Evolutionary conservation across 2,797 vertebrate genomes (phyloP), one percentile per base, ranked within the genome.

Genomic region (Otolemur crassicaudatus): DNA sequence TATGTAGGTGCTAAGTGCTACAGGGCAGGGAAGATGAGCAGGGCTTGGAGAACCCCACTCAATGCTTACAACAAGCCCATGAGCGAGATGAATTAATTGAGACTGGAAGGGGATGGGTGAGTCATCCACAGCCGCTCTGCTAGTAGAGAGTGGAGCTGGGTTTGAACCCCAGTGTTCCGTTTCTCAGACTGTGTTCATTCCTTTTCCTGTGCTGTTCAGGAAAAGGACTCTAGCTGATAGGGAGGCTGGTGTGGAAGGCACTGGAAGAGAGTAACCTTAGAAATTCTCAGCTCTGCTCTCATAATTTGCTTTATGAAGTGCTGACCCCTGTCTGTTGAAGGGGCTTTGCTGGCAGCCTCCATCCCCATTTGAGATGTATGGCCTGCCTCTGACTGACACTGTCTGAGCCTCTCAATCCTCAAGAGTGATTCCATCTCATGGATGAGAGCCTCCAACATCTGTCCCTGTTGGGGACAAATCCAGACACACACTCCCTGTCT

Each of bases 401-500:
- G 0, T 16, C 75, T 90, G 91, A 92, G 87, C 81, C 73, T 91
- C 84, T 95, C 89, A 63, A 31, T 94, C 93, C 91, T 91, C 61
- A 16, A 31, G 88, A 96, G 76, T 61, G 93, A 86, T 49, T 95
- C 91, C 1, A 0, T 92, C 94, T 94, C 92, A 94, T 37, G 96
- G 82, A 96, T 97, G 96, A 96, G 94, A 89, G 93, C 69, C 87
- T 95, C 25, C 4, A 5, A 97, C 94, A 92, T 96, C 92, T 94
- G 90, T 96, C 93, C 88, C 93, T 93, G 94, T 94, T 4, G 1
- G 84, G 72, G 60, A 94, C 95, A 96, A 75, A 94, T 92, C 87
- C 93, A 94, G 90, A 88, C 0, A 0, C 13, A 25, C 43, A 37
- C 63, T 88, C 61, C 80, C 82, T 72, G 75, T 94, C 95, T 94